These are phyloP conservation scores for Homalodisca vitripennis DNA, from an alignment of 1,140 invertebrate species.

Conservation along the genomic window DNA sequence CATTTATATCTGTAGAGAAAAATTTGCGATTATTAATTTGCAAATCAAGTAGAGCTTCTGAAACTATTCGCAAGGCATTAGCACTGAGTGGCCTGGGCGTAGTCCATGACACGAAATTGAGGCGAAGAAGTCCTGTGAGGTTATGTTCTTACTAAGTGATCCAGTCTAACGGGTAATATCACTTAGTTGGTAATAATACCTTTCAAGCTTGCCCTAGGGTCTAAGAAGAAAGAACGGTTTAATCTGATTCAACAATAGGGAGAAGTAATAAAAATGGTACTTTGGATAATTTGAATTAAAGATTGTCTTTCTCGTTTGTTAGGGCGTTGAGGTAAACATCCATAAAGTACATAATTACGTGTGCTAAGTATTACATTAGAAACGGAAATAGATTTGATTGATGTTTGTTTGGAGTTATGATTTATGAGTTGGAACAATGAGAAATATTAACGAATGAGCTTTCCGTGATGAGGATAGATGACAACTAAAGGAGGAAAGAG, in stretches of 20 bases:
- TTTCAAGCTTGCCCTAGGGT: not conserved
- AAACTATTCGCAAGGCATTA: constrained; percentile 6
- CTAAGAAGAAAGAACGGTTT: not conserved
- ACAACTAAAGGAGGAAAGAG: too few species aligned
- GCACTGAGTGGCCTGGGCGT: constrained; percentile 25
- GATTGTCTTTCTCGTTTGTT: not conserved
- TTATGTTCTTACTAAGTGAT: not conserved
- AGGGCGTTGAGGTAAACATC: too few species aligned
- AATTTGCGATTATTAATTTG: constrained; percentile 13
- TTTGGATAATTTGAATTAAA: constrained; percentile 13
- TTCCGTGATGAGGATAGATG: too few species aligned
- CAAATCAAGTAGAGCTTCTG: too few species aligned
- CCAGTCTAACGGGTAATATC: not conserved
- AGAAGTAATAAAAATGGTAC: not conserved
- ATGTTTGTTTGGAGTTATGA: too few species aligned
- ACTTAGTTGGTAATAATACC: constrained; percentile 1
- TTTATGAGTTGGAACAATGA: too few species aligned
- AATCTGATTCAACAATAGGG: constrained; percentile 6
- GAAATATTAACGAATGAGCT: too few species aligned
- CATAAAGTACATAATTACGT: too few species aligned
- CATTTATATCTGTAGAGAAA: constrained; percentile 4
- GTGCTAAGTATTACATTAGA: too few species aligned
- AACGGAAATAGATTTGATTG: too few species aligned
- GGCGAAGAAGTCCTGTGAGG: not conserved
- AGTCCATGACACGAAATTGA: constrained; percentile 12